Conservation (phyloP, 1,140 invertebrate species). For the Drosophila littoralis region DNA sequence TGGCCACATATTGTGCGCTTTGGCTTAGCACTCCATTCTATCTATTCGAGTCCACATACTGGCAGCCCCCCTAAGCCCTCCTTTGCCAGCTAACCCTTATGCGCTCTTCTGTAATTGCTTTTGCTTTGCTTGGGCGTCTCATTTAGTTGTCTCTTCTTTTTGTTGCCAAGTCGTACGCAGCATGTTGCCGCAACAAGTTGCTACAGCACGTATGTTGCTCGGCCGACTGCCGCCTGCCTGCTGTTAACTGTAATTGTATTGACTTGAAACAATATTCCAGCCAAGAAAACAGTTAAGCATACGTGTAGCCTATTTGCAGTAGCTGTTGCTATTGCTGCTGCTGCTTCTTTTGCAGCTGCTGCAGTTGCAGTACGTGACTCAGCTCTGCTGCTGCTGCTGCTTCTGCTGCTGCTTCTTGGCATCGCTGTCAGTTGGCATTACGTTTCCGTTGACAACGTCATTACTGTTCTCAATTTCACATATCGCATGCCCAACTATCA, state of each 20-base stretch:
- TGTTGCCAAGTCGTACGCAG: constrained; percentile 13
- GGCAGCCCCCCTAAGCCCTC: not conserved
- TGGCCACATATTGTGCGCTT: constrained; percentile 53
- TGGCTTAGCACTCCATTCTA: constrained; percentile 44
- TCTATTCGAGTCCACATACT: not conserved
- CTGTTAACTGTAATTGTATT: constrained; percentile 3
- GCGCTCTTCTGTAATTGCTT: constrained; percentile 51
- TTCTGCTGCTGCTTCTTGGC: constrained; percentile 19
- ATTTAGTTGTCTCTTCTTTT: constrained; percentile 38
- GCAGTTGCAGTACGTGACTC: constrained; percentile 37
- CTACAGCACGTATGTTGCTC: not conserved
- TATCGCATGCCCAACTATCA: constrained; percentile 74
- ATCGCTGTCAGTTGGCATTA: constrained; percentile 56
- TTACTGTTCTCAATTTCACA: constrained; percentile 82
- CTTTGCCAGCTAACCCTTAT: not conserved
- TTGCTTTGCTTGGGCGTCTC: constrained; percentile 45
- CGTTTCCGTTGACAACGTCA: constrained; percentile 76
- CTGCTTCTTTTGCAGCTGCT: constrained; percentile 1
- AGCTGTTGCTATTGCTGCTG: constrained; percentile 18
- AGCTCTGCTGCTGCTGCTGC: constrained; percentile 12
- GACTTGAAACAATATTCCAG: constrained; percentile 6
- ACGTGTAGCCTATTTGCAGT: constrained; percentile 14
- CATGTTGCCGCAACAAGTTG: constrained; percentile 31
- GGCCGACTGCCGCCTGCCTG: not conserved
- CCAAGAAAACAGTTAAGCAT: constrained; percentile 9